A percentile compares a stretch with the other conserved stretches of the same genome.
Evolutionary conservation across 2,797 vertebrate genomes (phyloP).

Genomic region (Danio choprae): DNA sequence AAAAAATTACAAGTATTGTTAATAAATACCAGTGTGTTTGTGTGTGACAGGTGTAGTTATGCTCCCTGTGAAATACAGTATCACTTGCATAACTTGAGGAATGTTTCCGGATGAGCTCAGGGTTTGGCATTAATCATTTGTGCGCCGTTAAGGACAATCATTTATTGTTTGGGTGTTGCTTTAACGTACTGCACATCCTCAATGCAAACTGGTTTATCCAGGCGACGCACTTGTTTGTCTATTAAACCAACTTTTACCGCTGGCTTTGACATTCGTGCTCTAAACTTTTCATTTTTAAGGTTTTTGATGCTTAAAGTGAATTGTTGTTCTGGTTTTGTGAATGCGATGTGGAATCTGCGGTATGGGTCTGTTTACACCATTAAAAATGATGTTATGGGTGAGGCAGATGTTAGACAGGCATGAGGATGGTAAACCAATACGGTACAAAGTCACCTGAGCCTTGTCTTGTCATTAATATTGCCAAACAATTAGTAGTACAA

Average conservation of each 20-base stretch:
- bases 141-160: neutral
- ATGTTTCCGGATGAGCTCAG: neutral
- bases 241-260: neutral
- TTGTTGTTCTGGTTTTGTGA: too few species aligned
- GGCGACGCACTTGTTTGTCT: slow-evolving; percentile 15
- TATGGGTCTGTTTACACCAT: neutral
- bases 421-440: slow-evolving; percentile 25
- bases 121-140: neutral
- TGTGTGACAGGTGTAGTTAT: neutral
- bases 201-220: slow-evolving; percentile 38
- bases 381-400: neutral
- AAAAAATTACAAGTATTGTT: too few species aligned
- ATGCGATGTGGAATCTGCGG: too few species aligned
- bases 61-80: neutral
- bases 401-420: slow-evolving; percentile 2
- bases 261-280: neutral
- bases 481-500: neutral
- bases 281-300: neutral
- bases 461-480: slow-evolving; percentile 7
- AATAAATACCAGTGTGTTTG: neutral
- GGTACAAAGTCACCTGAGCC: slow-evolving; percentile 26
- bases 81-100: neutral
- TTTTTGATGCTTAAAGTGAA: neutral
- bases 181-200: neutral
- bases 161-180: slow-evolving; percentile 26